Evolutionary conservation across 2,113 vertebrate species (phyloP).

Genomic region (Ascaphus truei): DNA sequence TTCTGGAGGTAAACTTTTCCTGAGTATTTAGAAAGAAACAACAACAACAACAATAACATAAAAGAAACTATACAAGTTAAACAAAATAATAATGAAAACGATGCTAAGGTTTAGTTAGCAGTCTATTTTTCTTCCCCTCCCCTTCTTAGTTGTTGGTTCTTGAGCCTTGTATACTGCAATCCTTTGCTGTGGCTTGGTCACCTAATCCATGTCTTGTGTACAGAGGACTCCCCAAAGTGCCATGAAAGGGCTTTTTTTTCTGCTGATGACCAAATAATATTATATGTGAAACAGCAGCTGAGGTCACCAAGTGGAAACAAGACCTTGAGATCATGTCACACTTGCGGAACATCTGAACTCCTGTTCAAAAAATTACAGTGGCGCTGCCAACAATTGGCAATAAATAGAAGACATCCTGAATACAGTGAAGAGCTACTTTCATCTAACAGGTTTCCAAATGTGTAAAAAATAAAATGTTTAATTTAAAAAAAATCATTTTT

Average conservation of each 20-base stretch:
- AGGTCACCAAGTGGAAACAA: neutral
- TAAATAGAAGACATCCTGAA: conserved; percentile 62
- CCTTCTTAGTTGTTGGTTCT: conserved; percentile 31
- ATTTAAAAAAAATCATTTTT: neutral
- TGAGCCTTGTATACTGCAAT: conserved; percentile 18
- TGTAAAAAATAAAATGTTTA: conserved; percentile 4
- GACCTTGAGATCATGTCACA: conserved; percentile 4
- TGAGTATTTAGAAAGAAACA: conserved; percentile 87
- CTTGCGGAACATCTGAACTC: conserved; percentile 1
- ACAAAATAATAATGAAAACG: conserved; percentile 68
- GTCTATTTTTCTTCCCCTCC: conserved; percentile 18
- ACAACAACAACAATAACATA: conserved; percentile 52
- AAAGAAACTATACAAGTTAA: conserved; percentile 69
- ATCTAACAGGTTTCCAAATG: neutral
- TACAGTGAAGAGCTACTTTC: conserved; percentile 32
- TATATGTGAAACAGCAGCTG: neutral
- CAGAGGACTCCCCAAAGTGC: conserved; percentile 24
- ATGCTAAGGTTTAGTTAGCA: conserved; percentile 17
- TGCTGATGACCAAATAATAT: neutral
- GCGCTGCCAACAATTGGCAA: conserved; percentile 37
- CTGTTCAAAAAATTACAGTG: conserved; percentile 15
- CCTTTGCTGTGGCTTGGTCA: conserved; percentile 11
- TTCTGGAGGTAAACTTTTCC: conserved; percentile 93
- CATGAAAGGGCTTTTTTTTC: conserved; percentile 15
- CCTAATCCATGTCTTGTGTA: conserved; percentile 6